Base-by-base conservation (phyloP, 2,113 vertebrate species). In the Platanista minor region DNA sequence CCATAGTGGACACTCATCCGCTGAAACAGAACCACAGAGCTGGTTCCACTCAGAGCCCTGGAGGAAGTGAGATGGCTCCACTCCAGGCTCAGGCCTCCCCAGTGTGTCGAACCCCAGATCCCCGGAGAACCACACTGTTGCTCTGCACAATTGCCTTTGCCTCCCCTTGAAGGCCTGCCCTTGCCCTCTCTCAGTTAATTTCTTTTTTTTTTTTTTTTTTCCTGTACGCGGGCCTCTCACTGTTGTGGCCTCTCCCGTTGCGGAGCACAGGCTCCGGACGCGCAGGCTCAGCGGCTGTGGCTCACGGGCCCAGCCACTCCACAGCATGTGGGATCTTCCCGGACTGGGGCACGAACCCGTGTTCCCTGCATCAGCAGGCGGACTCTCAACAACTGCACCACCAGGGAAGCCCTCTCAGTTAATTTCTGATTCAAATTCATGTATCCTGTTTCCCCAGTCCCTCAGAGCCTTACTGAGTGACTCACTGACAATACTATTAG, bases 21-120 rank as follows among this genome's bases (percentile, higher is more conserved):
- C 66, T 67, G 89, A 81, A 31, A 1, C 1, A 14, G 71, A 18
- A 61, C 2, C 13, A 27, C n/a, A 49, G 13, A 84, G 64, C 46
- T 46, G 27, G 14, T 64, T 23, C n/a, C 29, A 2, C 57, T 27
- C 6, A 13, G 49, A 64, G 18, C 31, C 66, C 13, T 41, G 36
- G 41, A 49, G 27, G 52, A 52, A 13, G 31, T 5, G 5, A 54
- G 39, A 27, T 2, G 54, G 62, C 83, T 59, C 31, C 39, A 62
- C 5, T 64, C 29, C 29, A 67, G 36, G 36, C 86, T 49, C 69
- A 27, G 77, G 17, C n/a, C 66, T 41, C 77, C 25, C 27, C 52
- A 27, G 17, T 6, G 0, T 1, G 7, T 31, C 17, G 1, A 21
- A 11, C 25, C 43, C 43, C n/a, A 39, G 9, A 33, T 29, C 27